Evolutionary conservation across 2,888 invertebrate species (phyloP), one percentile per base, ranked within the genome.

Genomic region (Clivina fossor): DNA sequence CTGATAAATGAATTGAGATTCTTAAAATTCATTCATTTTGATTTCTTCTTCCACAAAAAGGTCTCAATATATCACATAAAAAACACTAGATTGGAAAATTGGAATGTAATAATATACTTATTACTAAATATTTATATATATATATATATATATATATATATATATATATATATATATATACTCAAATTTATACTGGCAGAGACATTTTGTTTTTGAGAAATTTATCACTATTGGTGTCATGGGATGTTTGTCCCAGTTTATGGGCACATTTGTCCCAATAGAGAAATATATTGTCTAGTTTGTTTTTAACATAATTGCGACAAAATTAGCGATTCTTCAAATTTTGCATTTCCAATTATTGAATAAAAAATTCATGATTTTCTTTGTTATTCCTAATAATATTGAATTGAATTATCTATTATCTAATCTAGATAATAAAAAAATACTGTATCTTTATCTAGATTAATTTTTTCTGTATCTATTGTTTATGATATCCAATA

Each of bases 151-250:
- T 24, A 7, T 24, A 24, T 7, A 7, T 24, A 24, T 24, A 9
- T 7, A 28, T 33, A 33, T 33, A 33, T 20, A 11, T 20, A n/a
- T n/a, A n/a, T n/a, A n/a, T n/a, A n/a, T n/a, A n/a, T n/a, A n/a
- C n/a, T n/a, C n/a, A n/a, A n/a, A n/a, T 2, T n/a, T n/a, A n/a
- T 40, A 38, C 38, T 47, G 46, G 47, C 46, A 47, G 47, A 40
- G 55, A 41, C 35, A 18, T 9, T 19, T 50, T 40, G n/a, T n/a
- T n/a, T n/a, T n/a, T n/a, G n/a, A n/a, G n/a, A 48, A 50, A 32
- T 18, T 26, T 47, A 46, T 50, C 54, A 46, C 55, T 55, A 55
- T 55, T 55, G 55, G 55, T 55, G 55, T 55, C 55, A 47, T 47
- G 47, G 55, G 40, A 47, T 37, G 47, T 40, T 55, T 47, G 40